Evolutionary conservation across 2,113 vertebrate genomes (phyloP).

Genomic region (Salvelinus namaycush): DNA sequence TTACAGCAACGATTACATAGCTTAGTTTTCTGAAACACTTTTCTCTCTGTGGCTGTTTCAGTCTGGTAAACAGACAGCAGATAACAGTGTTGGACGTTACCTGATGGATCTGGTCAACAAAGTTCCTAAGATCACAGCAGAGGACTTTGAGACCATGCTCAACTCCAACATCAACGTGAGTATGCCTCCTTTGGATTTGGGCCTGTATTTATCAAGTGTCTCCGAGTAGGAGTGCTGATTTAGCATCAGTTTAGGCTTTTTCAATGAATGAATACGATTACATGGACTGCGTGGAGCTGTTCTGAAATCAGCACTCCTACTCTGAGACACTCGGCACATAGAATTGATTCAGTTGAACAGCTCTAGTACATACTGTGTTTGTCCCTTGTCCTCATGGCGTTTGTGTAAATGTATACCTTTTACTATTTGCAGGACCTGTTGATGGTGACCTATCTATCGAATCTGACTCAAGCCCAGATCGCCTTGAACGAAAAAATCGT

Average conservation of each 20-base stretch:
- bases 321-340: no score
- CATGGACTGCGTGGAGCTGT: background rate
- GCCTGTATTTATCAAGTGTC: no score
- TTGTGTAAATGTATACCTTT: background rate
- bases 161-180: slow-evolving; percentile 99
- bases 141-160: slow-evolving; percentile 98
- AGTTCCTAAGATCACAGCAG: slow-evolving; percentile 91
- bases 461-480: slow-evolving; percentile 93
- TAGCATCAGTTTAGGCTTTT: no score
- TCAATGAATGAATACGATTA: no score
- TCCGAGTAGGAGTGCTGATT: no score
- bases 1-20: background rate
- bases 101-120: slow-evolving; percentile 97
- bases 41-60: slow-evolving; percentile 65
- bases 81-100: slow-evolving; percentile 95
- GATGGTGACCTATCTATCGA: slow-evolving; percentile 96
- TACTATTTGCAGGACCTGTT: slow-evolving; percentile 83
- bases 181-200: background rate
- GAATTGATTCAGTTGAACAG: no score
- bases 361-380: background rate
- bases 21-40: slow-evolving; percentile 4
- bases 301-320: background rate
- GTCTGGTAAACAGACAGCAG: slow-evolving; percentile 93
- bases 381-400: background rate
- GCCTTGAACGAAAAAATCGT: slow-evolving; percentile 94